These are phyloP conservation scores for Gambusia affinis DNA, from an alignment of 2,113 vertebrate species.

Conservation along the genomic window DNA sequence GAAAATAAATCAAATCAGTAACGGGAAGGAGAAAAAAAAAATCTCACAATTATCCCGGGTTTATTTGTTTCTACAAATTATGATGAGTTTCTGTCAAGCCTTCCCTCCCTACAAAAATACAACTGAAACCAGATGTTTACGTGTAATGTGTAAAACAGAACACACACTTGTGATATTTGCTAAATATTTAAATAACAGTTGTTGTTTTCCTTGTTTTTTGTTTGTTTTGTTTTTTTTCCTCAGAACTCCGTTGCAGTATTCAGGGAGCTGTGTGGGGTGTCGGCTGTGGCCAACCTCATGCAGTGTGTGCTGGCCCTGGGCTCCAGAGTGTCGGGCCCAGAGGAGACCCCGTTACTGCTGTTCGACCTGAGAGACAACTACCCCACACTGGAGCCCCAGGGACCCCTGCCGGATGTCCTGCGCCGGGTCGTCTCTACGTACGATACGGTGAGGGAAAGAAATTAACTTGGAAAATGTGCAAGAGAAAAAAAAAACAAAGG, in stretches of 20 bases:
- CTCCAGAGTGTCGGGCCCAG: conserved; percentile 86
- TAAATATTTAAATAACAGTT: no score
- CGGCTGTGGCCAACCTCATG: conserved; percentile 94
- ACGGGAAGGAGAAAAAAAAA: background rate
- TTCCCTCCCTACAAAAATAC: background rate
- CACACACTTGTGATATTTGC: no score
- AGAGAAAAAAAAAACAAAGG: conserved; percentile 30
- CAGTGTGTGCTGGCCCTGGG: conserved; percentile 92
- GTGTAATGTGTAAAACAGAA: no score
- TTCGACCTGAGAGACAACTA: conserved; percentile 90
- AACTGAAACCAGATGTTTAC: background rate
- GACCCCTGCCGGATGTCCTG: conserved; percentile 90
- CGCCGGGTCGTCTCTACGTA: conserved; percentile 91
- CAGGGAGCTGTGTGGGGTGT: conserved; percentile 93
- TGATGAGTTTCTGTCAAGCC: background rate
- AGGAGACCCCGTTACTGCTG: conserved; percentile 85
- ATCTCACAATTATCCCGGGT: conserved; percentile 11
- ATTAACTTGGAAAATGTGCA: conserved; percentile 1
- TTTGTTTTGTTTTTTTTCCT: background rate
- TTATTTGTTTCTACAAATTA: background rate
- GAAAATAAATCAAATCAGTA: conserved; percentile 6
- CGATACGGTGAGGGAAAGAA: conserved; percentile 84
- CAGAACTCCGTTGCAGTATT: conserved; percentile 91
- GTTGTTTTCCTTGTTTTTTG: background rate
- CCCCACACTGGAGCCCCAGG: conserved; percentile 91